Percentiles rank a stretch among this genome's conserved stretches.
phyloP scores from a whole-genome alignment of 2,888 invertebrate genomes.

The Pseudococcus longispinus region DNA sequence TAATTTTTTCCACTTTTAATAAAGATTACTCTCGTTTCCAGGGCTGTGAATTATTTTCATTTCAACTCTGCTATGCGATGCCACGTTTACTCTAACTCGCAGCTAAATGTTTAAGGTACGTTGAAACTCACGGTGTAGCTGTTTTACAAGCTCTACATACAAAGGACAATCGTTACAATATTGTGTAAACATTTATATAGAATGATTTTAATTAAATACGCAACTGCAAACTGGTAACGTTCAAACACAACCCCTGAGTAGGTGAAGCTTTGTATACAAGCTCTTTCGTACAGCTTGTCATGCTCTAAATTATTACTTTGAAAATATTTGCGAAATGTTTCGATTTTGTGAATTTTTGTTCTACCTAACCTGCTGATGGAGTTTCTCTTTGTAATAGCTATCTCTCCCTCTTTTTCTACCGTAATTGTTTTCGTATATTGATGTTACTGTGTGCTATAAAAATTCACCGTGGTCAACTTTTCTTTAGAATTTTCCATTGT shows the following conservation, averaged over 20 bases:
- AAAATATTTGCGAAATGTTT: slow-evolving; percentile 20
- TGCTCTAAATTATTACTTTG: slow-evolving; percentile 5
- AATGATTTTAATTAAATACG: slow-evolving; percentile 28
- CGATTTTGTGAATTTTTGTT: not conserved
- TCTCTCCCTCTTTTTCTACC: not conserved
- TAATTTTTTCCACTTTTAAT: slow-evolving; percentile 31
- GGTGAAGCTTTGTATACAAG: slow-evolving; percentile 2
- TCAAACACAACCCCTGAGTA: not conserved
- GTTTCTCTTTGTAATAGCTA: not conserved
- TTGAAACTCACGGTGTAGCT: slow-evolving; percentile 1
- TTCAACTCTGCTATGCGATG: not conserved
- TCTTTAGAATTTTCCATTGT: too few relatives aligned
- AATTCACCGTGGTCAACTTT: not conserved
- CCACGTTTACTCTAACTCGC: not conserved
- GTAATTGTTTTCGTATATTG: not conserved
- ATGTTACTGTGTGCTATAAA: not conserved
- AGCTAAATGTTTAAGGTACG: slow-evolving; percentile 4
- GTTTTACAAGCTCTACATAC: slow-evolving; percentile 11
- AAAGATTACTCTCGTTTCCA: not conserved
- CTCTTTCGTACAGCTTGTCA: not conserved
- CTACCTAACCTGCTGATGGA: not conserved
- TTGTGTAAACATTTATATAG: slow-evolving; percentile 14
- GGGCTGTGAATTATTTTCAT: not conserved
- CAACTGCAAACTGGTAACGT: not conserved
- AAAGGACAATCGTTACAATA: slow-evolving; percentile 16